Base-by-base conservation (phyloP, 2,797 vertebrate species). In the Lophotriccus pileatus region DNA sequence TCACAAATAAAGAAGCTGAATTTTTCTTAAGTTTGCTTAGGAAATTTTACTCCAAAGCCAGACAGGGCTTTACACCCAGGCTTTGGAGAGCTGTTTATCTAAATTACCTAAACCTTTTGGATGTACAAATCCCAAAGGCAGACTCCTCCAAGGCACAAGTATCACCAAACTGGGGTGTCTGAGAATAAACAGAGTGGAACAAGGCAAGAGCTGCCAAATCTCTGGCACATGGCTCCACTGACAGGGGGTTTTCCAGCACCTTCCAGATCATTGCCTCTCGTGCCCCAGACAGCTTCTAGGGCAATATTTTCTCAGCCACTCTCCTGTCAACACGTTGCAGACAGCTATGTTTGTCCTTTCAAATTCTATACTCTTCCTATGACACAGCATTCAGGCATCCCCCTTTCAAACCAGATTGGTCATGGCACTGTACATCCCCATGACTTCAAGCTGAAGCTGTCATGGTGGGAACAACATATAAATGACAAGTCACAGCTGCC, bases 341-440 rank as follows among this genome's bases (percentile, higher is more conserved):
- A 50, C 24, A 32, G 56, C 17, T 34, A 28, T 0, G 0, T 44
- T 50, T 78, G 62, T 84, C 20, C 49, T 75, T 72, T 73, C 72
- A 55, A 32, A 49, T 62, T 62, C 89, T 92, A 53, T 43, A 66
- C 50, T 69, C 49, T 28, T 66, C 6, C 63, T 67, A 39, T 74
- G 89, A 95, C 89, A 94, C 93, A 86, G 41, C 77, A 44, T 74
- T 91, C 84, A 90, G 87, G 89, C 69, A 92, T 89, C 25, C 62
- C 46, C 64, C 75, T 91, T 55, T 37, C 24, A 77, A 92, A 83
- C 41, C 73, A 64, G 34, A 89, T 76, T 74, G 84, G 93, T 89
- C 76, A 87, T 39, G 79, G 87, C 76, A 56, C 63, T 18, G 44
- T 37, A 85, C 27, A 13, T 43, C 27, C 43, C 14, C n/a, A 74